These are phyloP conservation scores for Vultur gryphus DNA, from an alignment of 2,797 vertebrate genomes.

Conservation along the genomic window DNA sequence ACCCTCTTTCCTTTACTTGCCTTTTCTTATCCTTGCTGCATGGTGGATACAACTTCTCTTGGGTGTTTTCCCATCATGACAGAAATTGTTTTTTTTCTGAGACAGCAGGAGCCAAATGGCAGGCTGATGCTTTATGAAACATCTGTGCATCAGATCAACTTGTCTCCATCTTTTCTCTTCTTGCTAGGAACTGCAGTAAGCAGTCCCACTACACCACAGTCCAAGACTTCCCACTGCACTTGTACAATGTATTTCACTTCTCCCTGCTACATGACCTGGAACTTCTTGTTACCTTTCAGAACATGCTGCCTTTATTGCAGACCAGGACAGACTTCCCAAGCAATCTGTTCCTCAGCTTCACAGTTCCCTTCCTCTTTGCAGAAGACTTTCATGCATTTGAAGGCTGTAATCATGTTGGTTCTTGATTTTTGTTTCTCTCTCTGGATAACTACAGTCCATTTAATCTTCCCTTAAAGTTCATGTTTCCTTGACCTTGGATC, in stretches of 20 bases:
- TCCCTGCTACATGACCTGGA: neutral
- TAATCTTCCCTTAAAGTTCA: neutral
- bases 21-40: neutral
- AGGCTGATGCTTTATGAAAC: neutral
- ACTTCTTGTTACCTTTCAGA: neutral
- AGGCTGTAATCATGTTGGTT: neutral
- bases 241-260: neutral
- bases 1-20: neutral
- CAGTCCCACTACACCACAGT: neutral
- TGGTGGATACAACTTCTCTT: neutral
- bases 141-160: rapidly evolving
- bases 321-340: neutral
- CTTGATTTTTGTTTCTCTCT: neutral
- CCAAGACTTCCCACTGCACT: neutral
- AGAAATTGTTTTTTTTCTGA: neutral
- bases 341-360: neutral
- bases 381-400: neutral
- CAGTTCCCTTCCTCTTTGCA: neutral
- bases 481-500: neutral
- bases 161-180: neutral
- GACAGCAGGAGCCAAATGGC: neutral
- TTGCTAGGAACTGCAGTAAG: neutral
- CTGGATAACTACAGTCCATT: neutral
- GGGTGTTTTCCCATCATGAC: neutral
- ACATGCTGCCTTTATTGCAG: neutral